Conservation (phyloP, 1,140 invertebrate genomes). For the Propsilocerus akamusi region DNA sequence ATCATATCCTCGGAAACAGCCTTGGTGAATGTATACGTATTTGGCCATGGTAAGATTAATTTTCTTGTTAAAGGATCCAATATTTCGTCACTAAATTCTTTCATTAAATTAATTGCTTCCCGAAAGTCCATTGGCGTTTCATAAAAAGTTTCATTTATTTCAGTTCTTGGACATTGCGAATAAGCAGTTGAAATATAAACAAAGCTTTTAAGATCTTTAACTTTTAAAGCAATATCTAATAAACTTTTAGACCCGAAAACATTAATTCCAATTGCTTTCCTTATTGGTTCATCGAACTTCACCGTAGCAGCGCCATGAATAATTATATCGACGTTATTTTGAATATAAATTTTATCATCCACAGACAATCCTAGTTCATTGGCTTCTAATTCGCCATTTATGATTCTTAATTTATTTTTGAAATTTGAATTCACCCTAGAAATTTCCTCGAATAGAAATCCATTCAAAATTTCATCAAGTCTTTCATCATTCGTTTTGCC, state of each 20-base stretch:
- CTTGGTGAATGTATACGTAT: too few relatives aligned
- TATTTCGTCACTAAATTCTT: too few relatives aligned
- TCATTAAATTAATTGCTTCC: too few relatives aligned
- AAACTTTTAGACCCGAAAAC: slow-evolving; percentile 38
- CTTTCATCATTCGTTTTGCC: slow-evolving; percentile 42
- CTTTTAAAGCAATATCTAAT: slow-evolving; percentile 41
- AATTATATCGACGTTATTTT: slow-evolving; percentile 28
- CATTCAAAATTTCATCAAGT: slow-evolving; percentile 37
- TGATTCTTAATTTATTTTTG: too few relatives aligned
- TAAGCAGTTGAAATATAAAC: slow-evolving; percentile 36
- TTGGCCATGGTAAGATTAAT: too few relatives aligned
- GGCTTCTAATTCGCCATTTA: too few relatives aligned
- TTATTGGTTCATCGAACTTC: slow-evolving; percentile 41
- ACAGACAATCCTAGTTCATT: too few relatives aligned
- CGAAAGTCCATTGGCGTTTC: slow-evolving; percentile 17
- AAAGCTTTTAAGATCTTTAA: slow-evolving; percentile 35
- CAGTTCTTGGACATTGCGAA: slow-evolving; percentile 25
- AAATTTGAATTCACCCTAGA: too few relatives aligned
- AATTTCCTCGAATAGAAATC: too few relatives aligned
- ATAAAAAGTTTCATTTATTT: slow-evolving; percentile 26
- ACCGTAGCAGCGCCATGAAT: slow-evolving; percentile 48
- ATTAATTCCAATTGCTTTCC: slow-evolving; percentile 41
- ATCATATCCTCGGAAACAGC: too few relatives aligned
- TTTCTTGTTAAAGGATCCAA: too few relatives aligned
- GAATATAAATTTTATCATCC: too few relatives aligned